Evolutionary conservation across 2,113 vertebrate species (phyloP).

Genomic region (Peromyscus californicus): DNA sequence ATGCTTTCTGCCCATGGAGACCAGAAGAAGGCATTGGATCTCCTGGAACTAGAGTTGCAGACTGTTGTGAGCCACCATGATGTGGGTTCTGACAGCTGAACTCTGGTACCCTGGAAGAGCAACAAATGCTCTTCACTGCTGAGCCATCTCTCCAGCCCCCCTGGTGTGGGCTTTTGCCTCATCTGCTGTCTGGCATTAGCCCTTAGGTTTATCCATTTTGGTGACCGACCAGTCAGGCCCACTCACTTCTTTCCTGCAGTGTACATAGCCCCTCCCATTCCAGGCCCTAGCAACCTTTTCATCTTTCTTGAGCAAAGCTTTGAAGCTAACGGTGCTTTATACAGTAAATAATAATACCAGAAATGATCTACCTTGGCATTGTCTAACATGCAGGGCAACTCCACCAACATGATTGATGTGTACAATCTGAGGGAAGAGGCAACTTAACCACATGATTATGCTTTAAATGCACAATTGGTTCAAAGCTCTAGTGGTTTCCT

Average conservation of each 20-base stretch:
- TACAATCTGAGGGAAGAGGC: slow-evolving; percentile 11
- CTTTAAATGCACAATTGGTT: slow-evolving; percentile 59
- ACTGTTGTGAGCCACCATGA: neutral
- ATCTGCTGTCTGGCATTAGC: neutral
- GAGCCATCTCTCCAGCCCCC: neutral
- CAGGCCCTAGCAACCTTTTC: neutral
- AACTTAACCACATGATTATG: slow-evolving; percentile 26
- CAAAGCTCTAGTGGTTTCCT: slow-evolving; percentile 62
- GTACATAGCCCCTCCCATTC: neutral
- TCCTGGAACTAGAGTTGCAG: neutral
- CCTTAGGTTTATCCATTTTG: slow-evolving; percentile 24
- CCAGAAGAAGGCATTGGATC: neutral
- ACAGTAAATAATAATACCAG: slow-evolving; percentile 39
- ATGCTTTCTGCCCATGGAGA: neutral
- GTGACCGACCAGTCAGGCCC: neutral
- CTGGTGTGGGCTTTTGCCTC: neutral
- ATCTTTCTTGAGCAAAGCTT: slow-evolving; percentile 48
- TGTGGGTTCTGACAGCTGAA: neutral
- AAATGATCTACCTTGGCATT: slow-evolving; percentile 59
- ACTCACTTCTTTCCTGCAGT: no score
- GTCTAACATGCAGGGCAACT: slow-evolving; percentile 8
- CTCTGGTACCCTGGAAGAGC: no score
- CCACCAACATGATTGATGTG: slow-evolving; percentile 48
- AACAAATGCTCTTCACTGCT: neutral
- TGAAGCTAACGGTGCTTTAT: neutral